Base-by-base conservation (phyloP, 2,888 invertebrate genomes). In the Ceramica pisi region DNA sequence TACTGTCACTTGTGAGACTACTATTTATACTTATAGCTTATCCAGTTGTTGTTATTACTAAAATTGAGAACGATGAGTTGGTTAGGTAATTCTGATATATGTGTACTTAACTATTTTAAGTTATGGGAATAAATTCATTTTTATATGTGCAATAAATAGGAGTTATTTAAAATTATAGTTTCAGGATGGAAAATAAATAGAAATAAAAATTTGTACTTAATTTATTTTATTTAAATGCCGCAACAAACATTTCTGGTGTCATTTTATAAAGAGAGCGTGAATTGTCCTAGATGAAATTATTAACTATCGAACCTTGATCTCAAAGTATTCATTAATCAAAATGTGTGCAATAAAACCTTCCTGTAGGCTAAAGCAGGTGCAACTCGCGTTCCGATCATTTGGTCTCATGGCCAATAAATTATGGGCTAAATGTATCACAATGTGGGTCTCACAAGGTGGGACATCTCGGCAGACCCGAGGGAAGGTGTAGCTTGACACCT, bases 151-250 rank as follows among this genome's bases (percentile, higher is more conserved):
- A 50, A 81, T 66, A 71, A 71, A 67, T 66, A 70, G 55, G 57
- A 72, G 63, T 66, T 23, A 41, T 38, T 38, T 19, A 2, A 46
- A 2, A 0, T 12, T 26, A 21, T 41, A 16, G n/a, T 48, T 67
- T 75, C 65, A 80, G 81, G 83, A 59, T 83, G 80, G 64, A 79
- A 62, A 31, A 56, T 16, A 53, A 53, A 14, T 14, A 44, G n/a
- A 67, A 67, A 59, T 44, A 44, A 65, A 56, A 64, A 5, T 7
- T 35, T 21, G 5, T 9, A 8, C 44, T 2, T 64, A 23, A 21
- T 56, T 70, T 41, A 26, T 31, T 60, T 63, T 64, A 57, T 78
- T 82, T 68, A 38, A 71, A 66, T 66, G 21, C 23, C n/a, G 53
- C 50, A 38, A 77, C 9, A 65, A 62, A 44, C 14, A 53, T n/a